Conservation (phyloP, 2,888 invertebrate species). For the Alitta virens region DNA sequence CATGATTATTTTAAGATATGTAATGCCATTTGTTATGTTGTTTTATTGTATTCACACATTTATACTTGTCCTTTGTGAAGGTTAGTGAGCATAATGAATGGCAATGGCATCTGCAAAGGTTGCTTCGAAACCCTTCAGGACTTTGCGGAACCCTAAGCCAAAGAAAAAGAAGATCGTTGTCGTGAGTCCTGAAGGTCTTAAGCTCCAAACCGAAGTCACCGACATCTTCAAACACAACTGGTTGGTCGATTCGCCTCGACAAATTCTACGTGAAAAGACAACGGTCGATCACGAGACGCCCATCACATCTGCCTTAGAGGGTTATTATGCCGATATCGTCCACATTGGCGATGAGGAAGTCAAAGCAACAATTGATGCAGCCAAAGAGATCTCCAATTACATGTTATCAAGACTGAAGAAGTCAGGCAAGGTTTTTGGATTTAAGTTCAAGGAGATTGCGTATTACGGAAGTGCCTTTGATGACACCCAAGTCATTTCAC, state of each 20-base stretch:
- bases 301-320: slow-evolving; percentile 13
- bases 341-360: slow-evolving; percentile 12
- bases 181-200: too few relatives aligned
- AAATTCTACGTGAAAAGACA: slow-evolving; percentile 11
- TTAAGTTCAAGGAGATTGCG: slow-evolving; percentile 15
- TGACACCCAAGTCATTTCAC: slow-evolving; percentile 13
- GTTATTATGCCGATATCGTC: slow-evolving; percentile 22
- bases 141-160: too few relatives aligned
- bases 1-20: too few relatives aligned
- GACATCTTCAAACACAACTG: slow-evolving; percentile 9
- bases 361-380: neutral
- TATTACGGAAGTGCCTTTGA: slow-evolving; percentile 26
- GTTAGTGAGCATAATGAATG: too few relatives aligned
- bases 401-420: slow-evolving; percentile 18
- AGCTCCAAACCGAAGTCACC: neutral
- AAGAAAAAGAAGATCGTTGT: too few relatives aligned
- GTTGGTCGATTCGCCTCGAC: slow-evolving; percentile 12
- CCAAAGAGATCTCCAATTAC: slow-evolving; percentile 12
- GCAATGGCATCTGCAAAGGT: too few relatives aligned
- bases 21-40: too few relatives aligned
- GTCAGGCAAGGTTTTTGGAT: slow-evolving; percentile 14
- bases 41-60: too few relatives aligned
- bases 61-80: too few relatives aligned
- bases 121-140: too few relatives aligned
- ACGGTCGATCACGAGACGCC: neutral